A percentile compares a stretch with the other conserved stretches of the same genome.
phyloP scores from a whole-genome alignment of 2,888 invertebrate genomes.

The Apotomis capreana region DNA sequence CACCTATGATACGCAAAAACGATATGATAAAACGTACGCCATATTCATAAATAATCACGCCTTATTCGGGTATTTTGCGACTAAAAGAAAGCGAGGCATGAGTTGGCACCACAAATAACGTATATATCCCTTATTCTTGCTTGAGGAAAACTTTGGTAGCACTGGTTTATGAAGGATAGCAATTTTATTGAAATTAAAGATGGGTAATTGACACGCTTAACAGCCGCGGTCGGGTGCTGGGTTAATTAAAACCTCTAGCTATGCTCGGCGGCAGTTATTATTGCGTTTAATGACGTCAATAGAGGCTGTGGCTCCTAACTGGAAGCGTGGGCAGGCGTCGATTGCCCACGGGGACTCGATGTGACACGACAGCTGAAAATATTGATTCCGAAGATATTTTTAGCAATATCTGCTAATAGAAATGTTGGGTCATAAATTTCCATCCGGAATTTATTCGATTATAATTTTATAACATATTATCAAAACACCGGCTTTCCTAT shows the following conservation, averaged over 20 bases:
- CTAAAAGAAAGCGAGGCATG: too few relatives aligned
- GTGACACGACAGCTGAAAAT: too few relatives aligned
- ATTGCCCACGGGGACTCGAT: too few relatives aligned
- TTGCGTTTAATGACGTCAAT: conserved; percentile 29
- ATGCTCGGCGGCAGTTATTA: conserved; percentile 4
- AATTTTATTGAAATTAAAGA: not conserved
- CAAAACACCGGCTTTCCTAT: not conserved
- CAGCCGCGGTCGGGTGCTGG: not conserved
- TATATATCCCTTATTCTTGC: not conserved
- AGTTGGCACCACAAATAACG: not conserved
- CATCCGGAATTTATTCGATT: too few relatives aligned
- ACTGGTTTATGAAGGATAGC: not conserved
- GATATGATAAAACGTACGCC: too few relatives aligned
- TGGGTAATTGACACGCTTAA: not conserved
- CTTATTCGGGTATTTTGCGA: too few relatives aligned
- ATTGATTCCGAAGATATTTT: too few relatives aligned
- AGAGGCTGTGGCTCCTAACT: conserved; percentile 1
- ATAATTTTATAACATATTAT: too few relatives aligned
- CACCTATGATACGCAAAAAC: too few relatives aligned
- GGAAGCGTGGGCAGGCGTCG: not conserved
- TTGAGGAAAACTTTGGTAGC: not conserved
- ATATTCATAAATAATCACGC: too few relatives aligned
- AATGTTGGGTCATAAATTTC: too few relatives aligned
- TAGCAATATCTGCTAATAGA: too few relatives aligned
- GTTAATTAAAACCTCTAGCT: conserved; percentile 18